These are phyloP conservation scores for Amphilophus citrinellus DNA, from an alignment of 2,113 vertebrate species.

Conservation along the genomic window DNA sequence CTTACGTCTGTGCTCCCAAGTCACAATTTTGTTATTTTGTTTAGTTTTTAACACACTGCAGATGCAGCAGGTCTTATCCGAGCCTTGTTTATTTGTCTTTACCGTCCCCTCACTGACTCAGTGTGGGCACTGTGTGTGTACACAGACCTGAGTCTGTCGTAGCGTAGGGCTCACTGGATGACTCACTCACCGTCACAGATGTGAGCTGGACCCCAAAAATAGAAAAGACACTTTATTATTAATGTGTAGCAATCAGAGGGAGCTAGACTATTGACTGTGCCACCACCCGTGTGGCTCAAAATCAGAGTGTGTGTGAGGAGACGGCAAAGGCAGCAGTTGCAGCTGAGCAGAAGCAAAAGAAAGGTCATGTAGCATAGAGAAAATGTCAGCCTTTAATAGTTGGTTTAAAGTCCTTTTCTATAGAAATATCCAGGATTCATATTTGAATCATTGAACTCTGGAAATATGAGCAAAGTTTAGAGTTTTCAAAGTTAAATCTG, in stretches of 20 bases:
- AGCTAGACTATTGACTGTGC: constrained; percentile 36
- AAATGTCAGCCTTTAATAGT: constrained; percentile 14
- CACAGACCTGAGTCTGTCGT: constrained; percentile 10
- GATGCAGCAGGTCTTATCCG: background rate
- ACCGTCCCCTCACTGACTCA: background rate
- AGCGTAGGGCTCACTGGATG: constrained; percentile 18
- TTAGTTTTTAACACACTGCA: background rate
- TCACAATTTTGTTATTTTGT: background rate
- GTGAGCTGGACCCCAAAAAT: constrained; percentile 34
- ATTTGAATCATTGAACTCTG: background rate
- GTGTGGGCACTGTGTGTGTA: constrained; percentile 16
- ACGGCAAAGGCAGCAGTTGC: background rate
- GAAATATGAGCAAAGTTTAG: background rate
- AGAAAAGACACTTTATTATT: constrained; percentile 57
- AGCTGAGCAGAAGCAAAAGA: background rate
- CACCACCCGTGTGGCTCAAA: background rate
- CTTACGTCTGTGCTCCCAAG: no score
- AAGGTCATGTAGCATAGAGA: background rate
- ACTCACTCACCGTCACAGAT: constrained; percentile 44
- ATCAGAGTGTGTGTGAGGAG: background rate
- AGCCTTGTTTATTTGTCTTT: background rate
- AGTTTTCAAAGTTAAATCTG: background rate
- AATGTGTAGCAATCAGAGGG: constrained; percentile 37
- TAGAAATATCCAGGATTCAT: background rate
- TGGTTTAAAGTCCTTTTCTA: background rate